These are phyloP conservation scores for Onthophagus taurus DNA, from an alignment of 1,140 invertebrate species.

Conservation along the genomic window DNA sequence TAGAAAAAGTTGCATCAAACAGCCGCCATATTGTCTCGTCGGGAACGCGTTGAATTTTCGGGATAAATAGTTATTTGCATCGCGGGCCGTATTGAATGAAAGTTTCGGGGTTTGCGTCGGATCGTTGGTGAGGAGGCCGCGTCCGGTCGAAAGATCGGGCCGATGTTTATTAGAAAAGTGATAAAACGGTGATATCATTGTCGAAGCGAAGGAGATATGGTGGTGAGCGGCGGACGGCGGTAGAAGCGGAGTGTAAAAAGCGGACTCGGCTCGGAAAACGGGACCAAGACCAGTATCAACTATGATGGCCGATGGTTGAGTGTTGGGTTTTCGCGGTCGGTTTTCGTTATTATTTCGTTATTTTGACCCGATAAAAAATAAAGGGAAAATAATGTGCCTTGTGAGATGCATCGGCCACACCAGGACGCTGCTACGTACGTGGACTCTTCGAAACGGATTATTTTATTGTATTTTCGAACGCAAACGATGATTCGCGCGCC, in stretches of 20 bases:
- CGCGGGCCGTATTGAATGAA: too few species aligned
- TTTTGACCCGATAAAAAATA: too few species aligned
- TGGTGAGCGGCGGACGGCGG: slow-evolving; percentile 57
- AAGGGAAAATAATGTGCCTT: slow-evolving; percentile 57
- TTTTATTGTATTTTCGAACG: slow-evolving; percentile 26
- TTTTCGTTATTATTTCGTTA: too few species aligned
- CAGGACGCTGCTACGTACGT: slow-evolving; percentile 53
- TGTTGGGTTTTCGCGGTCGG: too few species aligned
- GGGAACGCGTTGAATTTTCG: slow-evolving; percentile 61
- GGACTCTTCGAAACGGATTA: slow-evolving; percentile 42
- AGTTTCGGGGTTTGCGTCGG: too few species aligned
- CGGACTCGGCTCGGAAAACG: too few species aligned
- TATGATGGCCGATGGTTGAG: slow-evolving; percentile 59
- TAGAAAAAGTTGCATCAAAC: slow-evolving; percentile 85
- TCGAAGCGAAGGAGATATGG: slow-evolving; percentile 45
- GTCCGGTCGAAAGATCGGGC: too few species aligned
- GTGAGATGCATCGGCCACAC: slow-evolving; percentile 50
- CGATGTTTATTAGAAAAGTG: slow-evolving; percentile 35
- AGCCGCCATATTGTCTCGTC: slow-evolving; percentile 81
- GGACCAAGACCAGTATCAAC: too few species aligned
- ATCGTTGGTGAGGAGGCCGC: too few species aligned
- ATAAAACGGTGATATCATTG: slow-evolving; percentile 30
- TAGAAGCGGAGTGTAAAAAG: too few species aligned
- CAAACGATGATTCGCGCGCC: slow-evolving; percentile 39
- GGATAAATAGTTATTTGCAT: too few species aligned